Evolutionary conservation across 2,797 vertebrate genomes (phyloP), one percentile per base, ranked within the genome.

Genomic region (Brachyalestes nurse): DNA sequence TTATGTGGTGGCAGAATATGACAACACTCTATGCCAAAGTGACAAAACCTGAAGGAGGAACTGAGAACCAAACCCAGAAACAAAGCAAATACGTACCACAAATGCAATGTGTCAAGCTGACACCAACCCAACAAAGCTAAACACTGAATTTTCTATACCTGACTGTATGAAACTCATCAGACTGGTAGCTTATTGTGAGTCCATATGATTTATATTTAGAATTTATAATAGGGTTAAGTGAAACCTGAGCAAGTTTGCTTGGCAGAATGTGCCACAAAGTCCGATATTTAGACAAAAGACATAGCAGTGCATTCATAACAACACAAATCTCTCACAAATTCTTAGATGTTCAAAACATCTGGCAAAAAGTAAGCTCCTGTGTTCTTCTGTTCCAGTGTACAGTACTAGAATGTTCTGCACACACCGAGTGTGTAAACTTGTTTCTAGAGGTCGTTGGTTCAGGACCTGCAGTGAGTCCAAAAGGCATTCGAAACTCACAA

Each of bases 401-500:
- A 38, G 62, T 1, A 10, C 10, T 28, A 47, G 25, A 2, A 1
- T 70, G 10, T 17, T 17, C 19, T 7, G 17, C 14, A 12, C 57
- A 12, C 23, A 71, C 6, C 62, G 45, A 25, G 12, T 66, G 21
- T 8, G 45, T 42, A n/a, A 38, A 58, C 42, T 4, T 28, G 12
- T 47, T 38, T 73, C 51, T 10, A 51, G 13, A 21, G 25, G 23
- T 16, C 21, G 6, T 70, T 61, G 42, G 28, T 42, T 13, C 64
- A 51, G 1, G 34, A 42, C 23, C 23, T 16, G 19, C 70, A 34
- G 34, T 58, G 1, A 57, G n/a, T 51, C 67, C 42, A 61, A 62
- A 21, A n/a, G 6, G 51, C 23, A 79, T 42, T 42, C 25, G 6
- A 81, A 58, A 53, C 40, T 83, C 65, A 86, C 57, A 86, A 78